Evolutionary conservation across 2,113 vertebrate genomes (phyloP).

Genomic region (Nanorana parkeri): DNA sequence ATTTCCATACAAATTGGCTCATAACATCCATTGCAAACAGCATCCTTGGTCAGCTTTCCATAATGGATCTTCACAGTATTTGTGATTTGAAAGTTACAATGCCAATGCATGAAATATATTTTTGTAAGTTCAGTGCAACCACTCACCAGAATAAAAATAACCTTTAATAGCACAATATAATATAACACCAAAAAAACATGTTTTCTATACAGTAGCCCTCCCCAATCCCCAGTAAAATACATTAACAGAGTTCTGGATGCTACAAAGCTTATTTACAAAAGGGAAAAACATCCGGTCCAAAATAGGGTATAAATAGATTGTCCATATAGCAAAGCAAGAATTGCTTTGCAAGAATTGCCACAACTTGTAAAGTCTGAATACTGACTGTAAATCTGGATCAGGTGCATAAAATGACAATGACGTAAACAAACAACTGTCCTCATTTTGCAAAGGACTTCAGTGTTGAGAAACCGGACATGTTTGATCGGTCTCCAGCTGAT

Average conservation of each 20-base stretch:
- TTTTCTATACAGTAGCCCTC: conserved; percentile 45
- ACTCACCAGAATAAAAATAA: conserved; percentile 53
- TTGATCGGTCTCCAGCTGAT: conserved; percentile 33
- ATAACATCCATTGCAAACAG: background rate
- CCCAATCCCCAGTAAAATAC: conserved; percentile 42
- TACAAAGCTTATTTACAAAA: conserved; percentile 55
- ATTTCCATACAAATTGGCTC: background rate
- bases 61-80: background rate
- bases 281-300: conserved; percentile 39
- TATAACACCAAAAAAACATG: conserved; percentile 33
- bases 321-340: conserved; percentile 14
- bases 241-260: conserved; percentile 37
- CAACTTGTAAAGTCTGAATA: conserved; percentile 28
- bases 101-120: background rate
- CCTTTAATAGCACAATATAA: conserved; percentile 54
- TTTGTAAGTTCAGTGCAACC: conserved; percentile 10
- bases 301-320: conserved; percentile 35
- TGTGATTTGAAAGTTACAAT: conserved; percentile 1
- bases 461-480: conserved; percentile 11
- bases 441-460: conserved; percentile 39
- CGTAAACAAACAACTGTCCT: conserved; percentile 54
- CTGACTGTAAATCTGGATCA: conserved; percentile 38
- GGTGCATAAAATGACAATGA: conserved; percentile 53
- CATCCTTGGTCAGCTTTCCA: background rate
- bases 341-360: conserved; percentile 19